Evolutionary conservation across 2,797 vertebrate species (phyloP), one percentile per base, ranked within the genome.

Genomic region (Tympanoctomys barrerae): DNA sequence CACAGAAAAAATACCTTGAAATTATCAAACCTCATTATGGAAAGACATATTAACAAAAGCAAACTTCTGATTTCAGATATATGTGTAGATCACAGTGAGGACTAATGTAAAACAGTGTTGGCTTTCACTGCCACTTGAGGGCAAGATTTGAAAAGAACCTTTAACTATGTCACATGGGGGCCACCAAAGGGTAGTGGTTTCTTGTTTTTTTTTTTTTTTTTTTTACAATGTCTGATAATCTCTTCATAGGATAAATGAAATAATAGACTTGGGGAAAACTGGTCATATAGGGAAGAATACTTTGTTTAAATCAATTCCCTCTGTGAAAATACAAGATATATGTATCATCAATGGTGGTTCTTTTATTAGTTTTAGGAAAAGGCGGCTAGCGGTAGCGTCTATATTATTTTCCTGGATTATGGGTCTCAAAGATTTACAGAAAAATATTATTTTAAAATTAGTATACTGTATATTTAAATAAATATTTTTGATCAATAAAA

Each of bases 241-340:
- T 49, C 24, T n/a, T 91, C 33, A 21, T 21, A 80, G 0, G 0
- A 75, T 82, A 64, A 91, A 66, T 66, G 16, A 91, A 94, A 57
- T 13, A 88, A 89, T 39, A 2, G 18, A 62, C 89, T 95, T 61
- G 70, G 73, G 52, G 18, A 68, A 93, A 90, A 33, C 18, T 7
- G 77, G 57, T 33, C 71, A 54, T 87, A 84, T 95, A 71, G 95
- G 52, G 36, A 13, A 78, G 73, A 75, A 80, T 46, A n/a, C 7
- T 75, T 88, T 64, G 2, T 33, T 87, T 79, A 71, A 82, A 87
- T 93, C 64, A 64, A 64, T 8, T 89, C 14, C 91, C 13, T 89
- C n/a, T 52, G 36, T 42, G 42, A 42, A 42, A 42, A 42, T 42
- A 42, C 42, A 42, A 6, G 42, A 16, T 57, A 57, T 14, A 14